phyloP scores from a whole-genome alignment of 2,888 invertebrate species.

The Eristalis arbustorum region DNA sequence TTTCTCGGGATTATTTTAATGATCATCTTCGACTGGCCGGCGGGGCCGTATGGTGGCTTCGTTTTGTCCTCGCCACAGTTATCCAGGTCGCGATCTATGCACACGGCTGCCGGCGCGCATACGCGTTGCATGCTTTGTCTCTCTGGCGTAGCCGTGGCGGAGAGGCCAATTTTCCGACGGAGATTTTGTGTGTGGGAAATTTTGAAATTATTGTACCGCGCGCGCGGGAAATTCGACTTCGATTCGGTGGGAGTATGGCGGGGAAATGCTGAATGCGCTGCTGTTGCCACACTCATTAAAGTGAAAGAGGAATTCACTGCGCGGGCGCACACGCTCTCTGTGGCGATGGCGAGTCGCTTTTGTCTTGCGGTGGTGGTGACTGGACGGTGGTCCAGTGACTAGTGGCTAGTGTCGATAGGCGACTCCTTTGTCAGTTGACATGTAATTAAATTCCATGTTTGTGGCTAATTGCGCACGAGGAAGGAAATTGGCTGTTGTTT shows the following conservation, averaged over 20 bases:
- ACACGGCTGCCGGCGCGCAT: not conserved
- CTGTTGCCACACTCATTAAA: slow-evolving; percentile 65
- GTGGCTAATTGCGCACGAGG: slow-evolving; percentile 48
- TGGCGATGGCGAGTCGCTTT: not conserved
- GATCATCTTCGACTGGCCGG: slow-evolving; percentile 53
- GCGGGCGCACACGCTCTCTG: not conserved
- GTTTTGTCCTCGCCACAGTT: slow-evolving; percentile 35
- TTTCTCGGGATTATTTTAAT: slow-evolving; percentile 68
- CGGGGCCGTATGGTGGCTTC: slow-evolving; percentile 33
- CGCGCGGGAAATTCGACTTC: slow-evolving; percentile 40
- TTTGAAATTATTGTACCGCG: slow-evolving; percentile 63
- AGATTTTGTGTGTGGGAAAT: slow-evolving; percentile 62
- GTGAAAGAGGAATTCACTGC: slow-evolving; percentile 52
- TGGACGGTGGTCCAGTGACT: not conserved
- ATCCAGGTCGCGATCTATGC: slow-evolving; percentile 66
- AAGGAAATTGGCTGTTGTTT: slow-evolving; percentile 26
- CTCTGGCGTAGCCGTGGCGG: not conserved
- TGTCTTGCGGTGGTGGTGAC: not conserved
- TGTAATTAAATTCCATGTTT: slow-evolving; percentile 60
- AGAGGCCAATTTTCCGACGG: slow-evolving; percentile 35
- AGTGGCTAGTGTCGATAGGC: not conserved
- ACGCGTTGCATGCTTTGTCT: slow-evolving; percentile 3
- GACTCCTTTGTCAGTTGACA: slow-evolving; percentile 13
- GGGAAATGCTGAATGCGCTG: slow-evolving; percentile 39
- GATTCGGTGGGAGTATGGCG: slow-evolving; percentile 35